A percentile compares a stretch with the other conserved stretches of the same genome.
Evolutionary conservation across 2,888 invertebrate genomes (phyloP).

Genomic region (Pyrocoelia pectoralis): DNA sequence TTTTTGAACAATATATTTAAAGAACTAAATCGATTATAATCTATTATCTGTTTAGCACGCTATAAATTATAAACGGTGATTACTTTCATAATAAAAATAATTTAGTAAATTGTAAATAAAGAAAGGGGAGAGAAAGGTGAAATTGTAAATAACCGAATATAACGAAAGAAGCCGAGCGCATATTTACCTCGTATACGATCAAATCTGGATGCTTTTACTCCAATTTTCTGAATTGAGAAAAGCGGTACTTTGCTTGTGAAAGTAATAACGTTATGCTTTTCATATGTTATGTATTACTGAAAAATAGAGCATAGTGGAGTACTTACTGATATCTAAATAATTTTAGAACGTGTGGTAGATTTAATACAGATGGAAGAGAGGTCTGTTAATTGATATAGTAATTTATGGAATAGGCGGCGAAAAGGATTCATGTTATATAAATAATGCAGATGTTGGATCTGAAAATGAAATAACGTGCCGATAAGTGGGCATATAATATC

Average conservation of each 20-base stretch:
- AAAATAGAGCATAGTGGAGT: no score
- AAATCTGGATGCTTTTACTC: not conserved
- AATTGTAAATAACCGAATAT: conserved; percentile 18
- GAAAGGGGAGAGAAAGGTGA: conserved; percentile 9
- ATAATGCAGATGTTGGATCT: conserved; percentile 16
- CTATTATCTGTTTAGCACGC: not conserved
- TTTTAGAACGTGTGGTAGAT: conserved; percentile 2
- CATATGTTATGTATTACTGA: not conserved
- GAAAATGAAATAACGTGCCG: conserved; percentile 14
- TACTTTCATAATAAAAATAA: not conserved
- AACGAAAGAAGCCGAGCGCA: conserved; percentile 2
- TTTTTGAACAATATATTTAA: not conserved
- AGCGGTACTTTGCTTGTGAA: not conserved
- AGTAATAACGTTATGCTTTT: conserved; percentile 4
- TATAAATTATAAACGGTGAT: not conserved
- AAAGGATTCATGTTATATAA: conserved; percentile 8
- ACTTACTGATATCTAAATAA: not conserved
- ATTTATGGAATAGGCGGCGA: not conserved
- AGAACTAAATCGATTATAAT: not conserved
- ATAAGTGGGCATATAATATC: conserved; percentile 25
- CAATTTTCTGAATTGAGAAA: conserved; percentile 2
- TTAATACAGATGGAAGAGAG: conserved; percentile 2
- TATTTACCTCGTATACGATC: conserved; percentile 17
- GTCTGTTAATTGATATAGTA: conserved; percentile 11
- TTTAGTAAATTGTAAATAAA: not conserved